phyloP scores from a whole-genome alignment of 2,888 invertebrate species.

The Aphidius colemani region DNA sequence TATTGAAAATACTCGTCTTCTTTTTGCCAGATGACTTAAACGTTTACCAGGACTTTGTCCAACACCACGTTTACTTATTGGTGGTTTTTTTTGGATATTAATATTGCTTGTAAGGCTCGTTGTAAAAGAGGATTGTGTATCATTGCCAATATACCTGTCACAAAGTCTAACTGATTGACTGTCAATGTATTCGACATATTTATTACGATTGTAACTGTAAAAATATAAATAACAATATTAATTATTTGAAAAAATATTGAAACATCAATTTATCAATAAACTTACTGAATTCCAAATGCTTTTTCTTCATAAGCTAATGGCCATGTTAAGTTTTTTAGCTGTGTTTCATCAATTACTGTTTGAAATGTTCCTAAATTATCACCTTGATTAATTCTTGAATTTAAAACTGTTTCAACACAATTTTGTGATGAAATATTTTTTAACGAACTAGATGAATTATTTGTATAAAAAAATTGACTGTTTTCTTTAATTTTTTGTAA shows the following conservation, averaged over 20 bases:
- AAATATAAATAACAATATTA: no score
- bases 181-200: slow-evolving; percentile 73
- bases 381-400: slow-evolving; percentile 32
- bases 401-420: slow-evolving; percentile 28
- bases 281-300: slow-evolving; percentile 69
- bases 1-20: slow-evolving; percentile 77
- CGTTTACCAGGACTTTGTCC: slow-evolving; percentile 76
- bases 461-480: slow-evolving; percentile 62
- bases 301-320: slow-evolving; percentile 68
- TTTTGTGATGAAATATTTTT: slow-evolving; percentile 7
- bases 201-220: slow-evolving; percentile 64
- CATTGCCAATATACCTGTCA: slow-evolving; percentile 74
- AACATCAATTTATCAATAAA: no score
- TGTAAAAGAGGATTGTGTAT: slow-evolving; percentile 73
- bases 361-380: slow-evolving; percentile 21
- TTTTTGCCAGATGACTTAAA: slow-evolving; percentile 75
- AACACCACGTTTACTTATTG: slow-evolving; percentile 64
- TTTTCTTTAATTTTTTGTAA: slow-evolving; percentile 66
- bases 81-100: slow-evolving; percentile 69
- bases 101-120: slow-evolving; percentile 65
- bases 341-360: slow-evolving; percentile 51
- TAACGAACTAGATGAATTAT: slow-evolving; percentile 29
- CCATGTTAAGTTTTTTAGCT: slow-evolving; percentile 62
- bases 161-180: slow-evolving; percentile 69
- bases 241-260: no score